These are phyloP conservation scores for Ochotona curzoniae DNA, from an alignment of 2,113 vertebrate species.

Conservation along the genomic window DNA sequence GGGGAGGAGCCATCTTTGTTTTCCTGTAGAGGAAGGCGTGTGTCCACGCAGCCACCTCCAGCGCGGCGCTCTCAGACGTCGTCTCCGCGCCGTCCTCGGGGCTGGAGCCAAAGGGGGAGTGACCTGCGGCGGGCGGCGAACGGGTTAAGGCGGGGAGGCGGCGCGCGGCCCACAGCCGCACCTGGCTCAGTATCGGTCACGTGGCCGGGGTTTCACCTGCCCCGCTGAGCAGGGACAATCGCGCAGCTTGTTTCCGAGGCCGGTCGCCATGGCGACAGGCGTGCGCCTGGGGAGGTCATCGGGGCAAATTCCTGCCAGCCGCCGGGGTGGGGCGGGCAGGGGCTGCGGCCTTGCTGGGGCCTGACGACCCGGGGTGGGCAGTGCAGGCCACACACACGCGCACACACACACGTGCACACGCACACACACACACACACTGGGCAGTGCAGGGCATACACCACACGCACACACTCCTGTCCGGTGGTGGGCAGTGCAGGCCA, in stretches of 20 bases:
- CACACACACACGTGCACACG: too few relatives aligned
- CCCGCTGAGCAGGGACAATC: conserved; percentile 80
- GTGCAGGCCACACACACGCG: too few relatives aligned
- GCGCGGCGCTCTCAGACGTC: background rate
- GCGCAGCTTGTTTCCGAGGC: conserved; percentile 60
- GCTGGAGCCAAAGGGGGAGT: background rate
- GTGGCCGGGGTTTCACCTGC: conserved; percentile 81
- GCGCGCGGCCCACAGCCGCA: conserved; percentile 48
- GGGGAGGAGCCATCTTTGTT: background rate
- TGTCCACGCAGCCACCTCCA: background rate
- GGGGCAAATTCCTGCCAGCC: conserved; percentile 74
- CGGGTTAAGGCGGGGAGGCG: conserved; percentile 68
- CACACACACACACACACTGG: too few relatives aligned
- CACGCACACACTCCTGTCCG: too few relatives aligned
- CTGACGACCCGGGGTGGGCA: too few relatives aligned
- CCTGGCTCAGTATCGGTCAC: conserved; percentile 82
- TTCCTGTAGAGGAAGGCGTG: background rate
- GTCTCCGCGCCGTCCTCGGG: too few relatives aligned
- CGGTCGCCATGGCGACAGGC: conserved; percentile 70
- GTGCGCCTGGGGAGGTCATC: conserved; percentile 66
- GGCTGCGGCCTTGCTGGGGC: background rate
- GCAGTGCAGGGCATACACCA: too few relatives aligned
- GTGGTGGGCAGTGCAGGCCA: too few relatives aligned
- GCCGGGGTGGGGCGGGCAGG: conserved; percentile 31
- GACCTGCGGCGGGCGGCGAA: background rate